phyloP scores from a whole-genome alignment of 2,888 invertebrate species.

The Limnephilus rhombicus region DNA sequence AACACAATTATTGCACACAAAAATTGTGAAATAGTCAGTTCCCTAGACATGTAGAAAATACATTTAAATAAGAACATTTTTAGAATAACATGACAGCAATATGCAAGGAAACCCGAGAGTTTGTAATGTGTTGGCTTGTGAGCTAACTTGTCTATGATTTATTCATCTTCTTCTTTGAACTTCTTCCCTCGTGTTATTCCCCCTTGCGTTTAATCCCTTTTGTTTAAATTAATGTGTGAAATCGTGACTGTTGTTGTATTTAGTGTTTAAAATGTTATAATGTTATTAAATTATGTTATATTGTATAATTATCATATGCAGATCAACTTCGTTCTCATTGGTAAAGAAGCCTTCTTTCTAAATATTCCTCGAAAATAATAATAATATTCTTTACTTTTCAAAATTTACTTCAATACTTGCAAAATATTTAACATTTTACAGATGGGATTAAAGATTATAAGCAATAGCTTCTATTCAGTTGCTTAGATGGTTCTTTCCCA shows the following conservation, averaged over 20 bases:
- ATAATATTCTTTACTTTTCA: background rate
- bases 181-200: background rate
- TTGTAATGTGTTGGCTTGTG: background rate
- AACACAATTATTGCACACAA: background rate
- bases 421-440: background rate
- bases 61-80: background rate
- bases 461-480: background rate
- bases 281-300: constrained; percentile 59
- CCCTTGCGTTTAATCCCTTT: constrained; percentile 9
- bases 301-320: constrained; percentile 68
- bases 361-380: background rate
- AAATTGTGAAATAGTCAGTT: background rate
- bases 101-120: background rate
- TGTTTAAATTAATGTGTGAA: constrained; percentile 57
- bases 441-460: background rate
- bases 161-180: background rate
- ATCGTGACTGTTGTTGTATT: constrained; percentile 61
- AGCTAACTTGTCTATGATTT: background rate
- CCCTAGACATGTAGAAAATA: background rate
- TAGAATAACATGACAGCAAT: background rate
- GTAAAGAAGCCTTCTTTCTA: constrained; percentile 29
- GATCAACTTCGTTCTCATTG: constrained; percentile 79
- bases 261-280: constrained; percentile 62
- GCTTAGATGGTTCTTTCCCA: background rate
- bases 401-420: background rate